Base-by-base conservation (phyloP, 1,140 invertebrate genomes). In the Mercenaria mercenaria region DNA sequence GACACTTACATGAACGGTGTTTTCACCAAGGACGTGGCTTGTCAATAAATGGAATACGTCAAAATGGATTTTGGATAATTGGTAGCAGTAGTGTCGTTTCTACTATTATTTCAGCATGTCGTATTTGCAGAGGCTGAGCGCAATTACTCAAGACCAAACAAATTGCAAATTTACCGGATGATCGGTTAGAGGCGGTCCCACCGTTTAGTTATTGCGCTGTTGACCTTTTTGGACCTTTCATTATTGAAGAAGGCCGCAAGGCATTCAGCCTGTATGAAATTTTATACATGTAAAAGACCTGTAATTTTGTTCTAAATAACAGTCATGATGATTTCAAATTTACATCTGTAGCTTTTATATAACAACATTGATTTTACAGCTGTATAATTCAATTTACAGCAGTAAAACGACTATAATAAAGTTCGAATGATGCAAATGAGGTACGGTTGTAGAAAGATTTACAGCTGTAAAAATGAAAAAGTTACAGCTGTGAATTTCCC, bases 111-210 rank as follows among this genome's bases (percentile, higher is more conserved):
- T 72, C 69, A 29, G 89, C 85, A 37, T 92, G 92, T 80, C 83
- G 91, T 15, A 32, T 29, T 15, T 91, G 92, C 77, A 84, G 1
- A 90, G 26, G 59, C 59, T 90, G 0, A 26, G 90, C 3, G 61
- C 79, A 26, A 47, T 20, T 29, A 15, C 34, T 0, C 6, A 52
- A 23, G 32, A 39, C 6, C 90, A 91, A 52, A 82, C n/a, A 90
- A 32, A 92, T 92, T 90, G 61, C 87, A 26, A 77, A 90, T 37
- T 61, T 90, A 0, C 92, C 92, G 1, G 34, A n/a, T 56, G 91
- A 91, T 37, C 32, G 92, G 26, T 15, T 91, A 29, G 67, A 90
- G 23, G 39, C 64, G 2, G 41, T 76, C 15, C 77, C 84, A 2
- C 88, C 84, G 32, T 92, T 91, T 64, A 88, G 77, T n/a, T 50